Conservation (phyloP, 1,140 invertebrate genomes). For the Fopius arisanus region DNA sequence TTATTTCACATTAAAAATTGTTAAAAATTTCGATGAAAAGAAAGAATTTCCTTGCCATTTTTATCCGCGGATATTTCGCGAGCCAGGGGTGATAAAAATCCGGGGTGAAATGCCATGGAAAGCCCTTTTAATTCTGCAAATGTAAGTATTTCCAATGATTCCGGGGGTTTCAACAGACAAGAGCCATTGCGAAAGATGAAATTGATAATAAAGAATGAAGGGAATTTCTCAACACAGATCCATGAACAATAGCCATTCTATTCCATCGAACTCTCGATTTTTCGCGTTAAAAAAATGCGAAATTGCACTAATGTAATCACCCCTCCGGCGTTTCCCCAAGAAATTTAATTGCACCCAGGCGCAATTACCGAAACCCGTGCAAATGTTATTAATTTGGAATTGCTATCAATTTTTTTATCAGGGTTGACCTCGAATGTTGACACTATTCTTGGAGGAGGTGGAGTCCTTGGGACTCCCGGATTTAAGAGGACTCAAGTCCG, state of each 20-base stretch:
- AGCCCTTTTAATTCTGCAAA: background rate
- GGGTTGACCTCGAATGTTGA: conserved; percentile 6
- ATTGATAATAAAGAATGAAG: background rate
- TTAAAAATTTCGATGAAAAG: no score
- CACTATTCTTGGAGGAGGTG: background rate
- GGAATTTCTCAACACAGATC: background rate
- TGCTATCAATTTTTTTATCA: background rate
- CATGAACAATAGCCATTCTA: background rate
- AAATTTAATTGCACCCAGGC: no score
- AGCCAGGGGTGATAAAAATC: no score
- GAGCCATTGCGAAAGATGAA: background rate
- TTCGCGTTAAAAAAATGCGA: background rate
- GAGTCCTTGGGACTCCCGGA: conserved; percentile 31
- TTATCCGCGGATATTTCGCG: no score
- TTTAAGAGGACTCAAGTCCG: conserved; percentile 21
- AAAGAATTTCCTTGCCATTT: no score
- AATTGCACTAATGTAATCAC: background rate
- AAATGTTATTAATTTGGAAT: no score
- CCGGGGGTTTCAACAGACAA: background rate
- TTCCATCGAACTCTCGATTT: background rate
- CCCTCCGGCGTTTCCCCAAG: no score
- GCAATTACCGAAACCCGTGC: no score
- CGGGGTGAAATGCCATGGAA: no score
- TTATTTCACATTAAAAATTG: no score
- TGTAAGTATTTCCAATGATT: background rate